A percentile compares a stretch with the other conserved stretches of the same genome.
These are phyloP conservation scores for Proteles cristata DNA, from an alignment of 2,113 vertebrate species.

Conservation along the genomic window DNA sequence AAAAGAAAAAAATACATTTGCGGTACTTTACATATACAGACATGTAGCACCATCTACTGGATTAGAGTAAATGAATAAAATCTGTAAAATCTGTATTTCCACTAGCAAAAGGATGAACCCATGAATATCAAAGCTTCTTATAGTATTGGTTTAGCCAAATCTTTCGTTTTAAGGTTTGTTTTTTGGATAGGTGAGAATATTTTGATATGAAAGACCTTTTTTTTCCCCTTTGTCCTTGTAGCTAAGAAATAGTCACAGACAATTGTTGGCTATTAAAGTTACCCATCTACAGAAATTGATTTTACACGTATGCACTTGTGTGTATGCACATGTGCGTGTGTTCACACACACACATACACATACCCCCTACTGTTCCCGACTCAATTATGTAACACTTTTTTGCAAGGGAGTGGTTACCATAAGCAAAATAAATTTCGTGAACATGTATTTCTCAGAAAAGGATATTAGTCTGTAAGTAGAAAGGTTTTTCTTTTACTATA, in stretches of 20 bases:
- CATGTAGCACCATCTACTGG: slow-evolving; percentile 89
- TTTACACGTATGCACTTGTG: neutral
- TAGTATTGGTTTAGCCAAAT: neutral
- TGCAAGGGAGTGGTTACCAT: neutral
- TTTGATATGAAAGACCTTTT: neutral
- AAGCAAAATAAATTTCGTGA: slow-evolving; percentile 33
- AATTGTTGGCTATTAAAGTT: slow-evolving; percentile 35
- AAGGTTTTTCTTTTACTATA: neutral
- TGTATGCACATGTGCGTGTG: no score
- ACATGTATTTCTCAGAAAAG: slow-evolving; percentile 3
- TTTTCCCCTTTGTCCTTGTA: neutral
- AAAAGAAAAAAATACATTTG: neutral
- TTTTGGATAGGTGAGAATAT: neutral
- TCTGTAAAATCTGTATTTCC: neutral
- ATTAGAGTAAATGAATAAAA: slow-evolving; percentile 58
- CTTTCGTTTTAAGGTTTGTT: neutral
- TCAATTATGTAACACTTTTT: neutral
- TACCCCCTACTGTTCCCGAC: neutral
- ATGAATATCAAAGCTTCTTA: neutral
- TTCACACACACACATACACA: neutral
- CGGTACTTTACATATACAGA: slow-evolving; percentile 80
- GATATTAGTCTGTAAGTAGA: neutral
- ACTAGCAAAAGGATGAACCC: slow-evolving; percentile 1
- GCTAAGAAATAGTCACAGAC: neutral
- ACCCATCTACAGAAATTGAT: neutral